Evolutionary conservation across 2,797 vertebrate species (phyloP).

Genomic region (Gorsachius magnificus): DNA sequence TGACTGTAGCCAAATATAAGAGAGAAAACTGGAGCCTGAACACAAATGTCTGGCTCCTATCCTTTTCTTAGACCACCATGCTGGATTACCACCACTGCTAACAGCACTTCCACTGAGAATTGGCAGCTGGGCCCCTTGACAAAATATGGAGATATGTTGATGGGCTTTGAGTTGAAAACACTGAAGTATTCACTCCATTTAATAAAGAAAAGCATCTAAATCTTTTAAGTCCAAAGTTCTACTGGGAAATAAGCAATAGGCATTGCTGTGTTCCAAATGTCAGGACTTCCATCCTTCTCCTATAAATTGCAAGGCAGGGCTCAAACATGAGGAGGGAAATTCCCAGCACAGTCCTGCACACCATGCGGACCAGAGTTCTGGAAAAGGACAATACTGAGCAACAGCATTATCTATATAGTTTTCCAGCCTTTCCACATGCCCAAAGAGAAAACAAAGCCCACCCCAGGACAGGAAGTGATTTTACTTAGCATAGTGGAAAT

Average conservation of each 20-base stretch:
- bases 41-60: conserved; percentile 40
- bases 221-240: conserved; percentile 46
- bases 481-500: background rate
- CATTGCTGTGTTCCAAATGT: conserved; percentile 41
- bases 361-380: background rate
- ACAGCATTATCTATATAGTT: background rate
- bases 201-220: conserved; percentile 64
- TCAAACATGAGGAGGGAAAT: background rate
- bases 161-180: conserved; percentile 33
- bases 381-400: background rate
- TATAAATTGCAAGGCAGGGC: background rate
- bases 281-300: conserved; percentile 19
- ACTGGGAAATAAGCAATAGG: conserved; percentile 64
- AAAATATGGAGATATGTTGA: conserved; percentile 48
- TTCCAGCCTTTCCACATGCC: background rate
- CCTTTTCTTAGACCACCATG: conserved; percentile 48
- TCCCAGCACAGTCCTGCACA: background rate
- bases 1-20: conserved; percentile 8
- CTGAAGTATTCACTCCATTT: conserved; percentile 23
- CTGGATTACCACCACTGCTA: conserved; percentile 51
- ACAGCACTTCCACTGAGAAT: conserved; percentile 44
- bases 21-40: conserved; percentile 37
- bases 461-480: background rate
- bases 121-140: conserved; percentile 44
- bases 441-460: background rate